Conservation (phyloP, 1,140 invertebrate species). For the Hylaeus volcanicus region DNA sequence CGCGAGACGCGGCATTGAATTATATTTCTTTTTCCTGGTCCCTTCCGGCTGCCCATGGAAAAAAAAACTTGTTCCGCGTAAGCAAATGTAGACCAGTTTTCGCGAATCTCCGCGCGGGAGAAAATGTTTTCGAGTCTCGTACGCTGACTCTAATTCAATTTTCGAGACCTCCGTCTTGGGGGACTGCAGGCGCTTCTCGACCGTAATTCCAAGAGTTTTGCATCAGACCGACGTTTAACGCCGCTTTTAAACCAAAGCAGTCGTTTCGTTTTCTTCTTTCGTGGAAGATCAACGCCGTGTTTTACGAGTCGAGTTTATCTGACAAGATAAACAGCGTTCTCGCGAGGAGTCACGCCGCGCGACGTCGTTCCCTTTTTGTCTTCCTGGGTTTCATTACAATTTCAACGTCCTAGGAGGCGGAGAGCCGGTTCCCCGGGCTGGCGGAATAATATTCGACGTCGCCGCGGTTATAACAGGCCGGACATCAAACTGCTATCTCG, state of each 20-base stretch:
- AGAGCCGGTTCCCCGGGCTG: background rate
- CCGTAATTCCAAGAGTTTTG: background rate
- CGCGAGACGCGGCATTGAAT: conserved; percentile 45
- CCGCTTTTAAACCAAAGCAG: too few relatives aligned
- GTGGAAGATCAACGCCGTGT: conserved; percentile 8
- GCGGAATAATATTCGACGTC: conserved; percentile 32
- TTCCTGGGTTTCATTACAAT: conserved; percentile 3
- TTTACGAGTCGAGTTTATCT: conserved; percentile 29
- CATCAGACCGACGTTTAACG: too few relatives aligned
- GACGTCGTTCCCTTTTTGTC: conserved; percentile 2
- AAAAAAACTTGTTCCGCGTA: conserved; percentile 25
- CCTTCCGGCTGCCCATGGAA: background rate
- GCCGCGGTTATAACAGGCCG: conserved; percentile 9
- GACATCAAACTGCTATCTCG: conserved; percentile 31
- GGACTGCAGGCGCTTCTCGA: background rate
- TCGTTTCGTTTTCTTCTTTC: background rate
- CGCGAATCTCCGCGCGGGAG: background rate
- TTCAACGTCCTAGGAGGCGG: background rate
- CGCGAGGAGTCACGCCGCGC: background rate
- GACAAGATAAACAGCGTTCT: conserved; percentile 42
- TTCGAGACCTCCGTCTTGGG: background rate
- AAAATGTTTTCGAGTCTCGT: conserved; percentile 26
- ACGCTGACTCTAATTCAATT: conserved; percentile 42
- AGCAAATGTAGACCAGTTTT: conserved; percentile 30
- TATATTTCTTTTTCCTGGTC: conserved; percentile 36